Base-by-base conservation (phyloP, 2,113 vertebrate species). In the Aegithalos caudatus region DNA sequence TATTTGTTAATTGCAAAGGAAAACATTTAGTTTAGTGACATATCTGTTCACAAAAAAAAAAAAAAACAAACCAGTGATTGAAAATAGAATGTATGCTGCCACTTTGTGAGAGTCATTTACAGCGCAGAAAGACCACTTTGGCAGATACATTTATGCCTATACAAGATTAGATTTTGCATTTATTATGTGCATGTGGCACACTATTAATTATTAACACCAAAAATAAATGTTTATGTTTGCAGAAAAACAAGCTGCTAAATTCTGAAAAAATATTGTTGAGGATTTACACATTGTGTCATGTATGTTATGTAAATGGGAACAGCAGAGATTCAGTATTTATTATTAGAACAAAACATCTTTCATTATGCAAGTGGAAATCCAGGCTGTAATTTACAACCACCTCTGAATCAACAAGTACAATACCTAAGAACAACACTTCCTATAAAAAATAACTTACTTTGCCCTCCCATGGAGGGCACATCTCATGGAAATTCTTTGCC, bases 141-240 rank as follows among this genome's bases (percentile, higher is more conserved):
- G 90, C 92, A 96, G 88, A 84, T 45, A 88, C 82, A 84, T 93
- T 93, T 88, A 86, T 86, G 90, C 83, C 92, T 95, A 84, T 28
- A 74, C 53, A 40, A 92, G 88, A 96, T 92, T 93, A 86, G 79
- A 95, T 90, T 96, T 92, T 44, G 18, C 90, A 93, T 92, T 94
- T 94, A 79, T 92, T 96, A 95, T 88, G 81, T 81, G 80, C 88
- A 97, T 93, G 93, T 93, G 93, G 82, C 56, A 67, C 53, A 95
- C 92, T 96, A 95, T 96, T 95, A 96, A 96, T 96, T 94, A 95
- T 96, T 96, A 96, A 94, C 92, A 94, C 90, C 47, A 90, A 95
- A 94, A 95, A 95, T 82, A 96, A 96, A 96, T 88, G 86, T 96
- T 97, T 93, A 74, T 64, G 57, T 90, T 94, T 94, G 82, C 56